phyloP scores from a whole-genome alignment of 2,113 vertebrate species.

The Pachycephala philippinensis region DNA sequence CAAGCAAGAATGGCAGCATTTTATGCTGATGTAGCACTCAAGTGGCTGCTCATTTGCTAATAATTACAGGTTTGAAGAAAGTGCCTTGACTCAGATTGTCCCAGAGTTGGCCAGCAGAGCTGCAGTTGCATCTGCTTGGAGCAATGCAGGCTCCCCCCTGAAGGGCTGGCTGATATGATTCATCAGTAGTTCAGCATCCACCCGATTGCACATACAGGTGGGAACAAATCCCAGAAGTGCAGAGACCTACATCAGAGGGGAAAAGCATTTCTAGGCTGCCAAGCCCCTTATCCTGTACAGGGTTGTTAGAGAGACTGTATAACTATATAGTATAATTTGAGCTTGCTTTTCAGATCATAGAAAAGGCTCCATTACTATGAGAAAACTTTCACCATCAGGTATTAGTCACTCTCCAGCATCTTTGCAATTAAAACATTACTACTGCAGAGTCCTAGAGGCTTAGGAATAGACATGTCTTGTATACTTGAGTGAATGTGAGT shows the following conservation, averaged over 20 bases:
- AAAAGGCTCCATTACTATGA: not conserved
- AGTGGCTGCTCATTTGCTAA: not conserved
- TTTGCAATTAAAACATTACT: constrained; percentile 71
- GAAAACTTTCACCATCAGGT: not conserved
- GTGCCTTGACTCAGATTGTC: not conserved
- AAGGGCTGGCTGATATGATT: not conserved
- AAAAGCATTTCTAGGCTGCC: not conserved
- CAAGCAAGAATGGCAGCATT: not conserved
- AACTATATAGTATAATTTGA: not conserved
- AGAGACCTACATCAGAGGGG: not conserved
- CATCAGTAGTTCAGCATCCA: not conserved
- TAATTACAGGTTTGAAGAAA: not conserved
- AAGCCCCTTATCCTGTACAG: not conserved
- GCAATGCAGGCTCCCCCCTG: not conserved
- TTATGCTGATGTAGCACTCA: not conserved
- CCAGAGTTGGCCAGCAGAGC: not conserved
- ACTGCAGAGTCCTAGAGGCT: constrained; percentile 15
- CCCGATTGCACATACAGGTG: not conserved
- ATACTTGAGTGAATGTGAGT: constrained; percentile 25
- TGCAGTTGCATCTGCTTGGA: not conserved
- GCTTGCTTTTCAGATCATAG: not conserved
- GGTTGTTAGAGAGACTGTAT: not conserved
- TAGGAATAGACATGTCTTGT: constrained; percentile 41
- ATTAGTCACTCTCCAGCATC: constrained; percentile 15
- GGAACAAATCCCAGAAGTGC: not conserved